Evolutionary conservation across 1,140 invertebrate species (phyloP), one percentile per base, ranked within the genome.

Genomic region (Heliconius hewitsoni): DNA sequence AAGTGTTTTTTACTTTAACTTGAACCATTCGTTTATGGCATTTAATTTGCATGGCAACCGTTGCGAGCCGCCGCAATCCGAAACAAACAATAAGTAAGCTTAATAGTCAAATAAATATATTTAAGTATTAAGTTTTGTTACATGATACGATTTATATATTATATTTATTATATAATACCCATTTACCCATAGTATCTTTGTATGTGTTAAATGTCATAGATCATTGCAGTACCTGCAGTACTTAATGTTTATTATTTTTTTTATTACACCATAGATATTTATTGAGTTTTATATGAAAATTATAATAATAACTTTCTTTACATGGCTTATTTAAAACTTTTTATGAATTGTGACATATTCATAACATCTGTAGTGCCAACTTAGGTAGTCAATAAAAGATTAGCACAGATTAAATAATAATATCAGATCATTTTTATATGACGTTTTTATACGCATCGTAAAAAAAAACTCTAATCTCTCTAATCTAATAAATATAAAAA

Each of bases 1-100:
- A 66, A 13, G 8, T 66, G 16, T 66, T 66, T 27, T 60, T 13
- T 66, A 66, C 23, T n/a, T 30, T 5, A 13, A 66, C n/a, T 27
- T 66, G 23, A 66, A 57, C 13, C 9, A 30, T 30, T 13, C 60
- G 19, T 72, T 75, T 57, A 39, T 8, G 8, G 74, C 52, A 75
- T 52, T 50, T 73, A 50, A 73, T 52, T 76, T 71, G 75, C 77
- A 37, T 78, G 30, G 72, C 77, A 78, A 78, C 77, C 23, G 37
- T 18, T n/a, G 42, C 19, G 46, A 70, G 72, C 77, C 77, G 77
- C 60, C 77, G 77, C 77, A 70, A 66, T 52, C 57, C 52, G 46
- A 39, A 74, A 70, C 46, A 74, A 78, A 70, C 60, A 66, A 75
- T 75, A 66, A 60, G 8, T 75, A 66, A 18, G n/a, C 34, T 66